These are phyloP conservation scores for Neoscelio sp. DNA, from an alignment of 2,888 invertebrate genomes.

Conservation along the genomic window DNA sequence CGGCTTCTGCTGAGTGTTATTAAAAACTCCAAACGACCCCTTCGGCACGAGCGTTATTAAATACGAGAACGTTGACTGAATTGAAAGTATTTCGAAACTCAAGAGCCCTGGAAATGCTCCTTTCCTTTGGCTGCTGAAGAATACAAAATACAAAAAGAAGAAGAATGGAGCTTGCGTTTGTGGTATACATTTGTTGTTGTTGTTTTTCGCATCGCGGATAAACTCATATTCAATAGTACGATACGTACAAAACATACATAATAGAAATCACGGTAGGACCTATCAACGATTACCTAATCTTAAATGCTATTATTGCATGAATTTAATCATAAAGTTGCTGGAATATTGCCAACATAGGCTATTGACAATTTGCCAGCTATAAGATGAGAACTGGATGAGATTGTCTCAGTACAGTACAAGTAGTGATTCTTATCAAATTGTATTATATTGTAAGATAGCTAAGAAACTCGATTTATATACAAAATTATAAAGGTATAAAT, in stretches of 20 bases:
- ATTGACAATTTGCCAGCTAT: conserved; percentile 50
- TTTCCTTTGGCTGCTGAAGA: conserved; percentile 33
- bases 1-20: conserved; percentile 60
- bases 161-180: conserved; percentile 20
- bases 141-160: conserved; percentile 21
- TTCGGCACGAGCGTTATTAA: conserved; percentile 69
- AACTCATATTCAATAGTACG: too few relatives aligned
- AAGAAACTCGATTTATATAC: not conserved
- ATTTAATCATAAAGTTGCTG: conserved; percentile 30
- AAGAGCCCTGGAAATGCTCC: conserved; percentile 48
- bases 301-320: conserved; percentile 36
- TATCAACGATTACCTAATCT: conserved; percentile 34
- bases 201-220: not conserved
- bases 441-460: conserved; percentile 9
- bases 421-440: conserved; percentile 32
- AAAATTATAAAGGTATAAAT: conserved; percentile 4
- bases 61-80: conserved; percentile 66
- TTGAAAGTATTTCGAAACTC: conserved; percentile 70
- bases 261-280: conserved; percentile 44
- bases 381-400: conserved; percentile 35
- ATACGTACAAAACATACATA: conserved; percentile 7
- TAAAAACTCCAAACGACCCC: conserved; percentile 64
- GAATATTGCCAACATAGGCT: conserved; percentile 7
- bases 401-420: conserved; percentile 17
- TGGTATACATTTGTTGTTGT: conserved; percentile 11